Percentiles rank a stretch among this genome's conserved stretches.
Evolutionary conservation across 2,113 vertebrate species (phyloP).

Genomic region (Ploceus nigricollis): DNA sequence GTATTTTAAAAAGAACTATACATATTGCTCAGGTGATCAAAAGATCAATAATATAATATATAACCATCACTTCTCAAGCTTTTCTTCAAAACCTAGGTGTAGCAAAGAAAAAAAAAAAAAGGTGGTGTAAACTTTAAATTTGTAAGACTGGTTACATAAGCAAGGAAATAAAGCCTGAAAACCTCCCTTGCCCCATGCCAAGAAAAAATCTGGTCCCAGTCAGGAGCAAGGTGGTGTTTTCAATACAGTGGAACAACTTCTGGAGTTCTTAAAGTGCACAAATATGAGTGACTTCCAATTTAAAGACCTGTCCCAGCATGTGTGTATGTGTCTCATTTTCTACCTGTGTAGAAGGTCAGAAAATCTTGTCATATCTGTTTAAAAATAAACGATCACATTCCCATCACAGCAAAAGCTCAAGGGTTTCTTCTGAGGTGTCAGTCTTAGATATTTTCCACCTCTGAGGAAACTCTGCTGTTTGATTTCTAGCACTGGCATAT

Average conservation of each 20-base stretch:
- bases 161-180: not conserved
- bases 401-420: not conserved
- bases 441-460: not conserved
- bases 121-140: not conserved
- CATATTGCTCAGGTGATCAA: not conserved
- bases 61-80: not conserved
- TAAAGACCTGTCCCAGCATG: not conserved
- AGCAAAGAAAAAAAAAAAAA: not conserved
- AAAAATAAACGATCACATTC: not conserved
- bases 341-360: not conserved
- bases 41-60: not conserved
- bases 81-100: not conserved
- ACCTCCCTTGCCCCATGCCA: accelerated
- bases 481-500: not conserved
- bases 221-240: not conserved
- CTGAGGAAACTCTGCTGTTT: not conserved
- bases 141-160: not conserved
- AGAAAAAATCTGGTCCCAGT: not conserved
- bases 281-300: not conserved
- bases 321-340: not conserved
- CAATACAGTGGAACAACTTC: not conserved
- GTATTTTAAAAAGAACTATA: not conserved
- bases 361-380: not conserved
- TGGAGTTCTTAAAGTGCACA: not conserved
- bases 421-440: not conserved